A percentile compares a stretch with the other conserved stretches of the same genome.
phyloP scores from a whole-genome alignment of 1,140 invertebrate genomes.

The Carposina sasakii region DNA sequence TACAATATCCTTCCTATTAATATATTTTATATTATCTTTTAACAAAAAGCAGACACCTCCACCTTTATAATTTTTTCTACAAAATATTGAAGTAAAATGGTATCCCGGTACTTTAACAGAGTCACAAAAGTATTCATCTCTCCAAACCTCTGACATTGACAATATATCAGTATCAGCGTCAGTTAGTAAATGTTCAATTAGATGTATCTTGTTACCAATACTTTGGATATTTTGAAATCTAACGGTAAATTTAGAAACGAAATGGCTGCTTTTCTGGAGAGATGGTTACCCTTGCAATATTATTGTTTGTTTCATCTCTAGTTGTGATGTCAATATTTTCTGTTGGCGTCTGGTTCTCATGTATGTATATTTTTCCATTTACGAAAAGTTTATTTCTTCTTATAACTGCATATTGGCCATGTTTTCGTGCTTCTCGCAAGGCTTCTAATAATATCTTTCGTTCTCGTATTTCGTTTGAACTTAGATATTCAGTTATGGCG shows the following conservation, averaged over 20 bases:
- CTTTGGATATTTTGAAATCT: too few relatives aligned
- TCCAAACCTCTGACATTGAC: too few relatives aligned
- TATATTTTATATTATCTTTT: not conserved
- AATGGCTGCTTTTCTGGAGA: not conserved
- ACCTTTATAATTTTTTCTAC: not conserved
- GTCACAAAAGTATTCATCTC: too few relatives aligned
- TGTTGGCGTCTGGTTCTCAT: too few relatives aligned
- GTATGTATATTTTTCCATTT: not conserved
- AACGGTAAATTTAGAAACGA: too few relatives aligned
- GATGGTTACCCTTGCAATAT: not conserved
- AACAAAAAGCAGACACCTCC: not conserved
- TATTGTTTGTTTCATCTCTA: too few relatives aligned
- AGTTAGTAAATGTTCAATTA: too few relatives aligned
- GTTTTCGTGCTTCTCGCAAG: not conserved
- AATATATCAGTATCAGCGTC: too few relatives aligned
- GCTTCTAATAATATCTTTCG: not conserved
- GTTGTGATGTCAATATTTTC: too few relatives aligned
- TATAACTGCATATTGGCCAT: not conserved
- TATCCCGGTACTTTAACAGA: too few relatives aligned
- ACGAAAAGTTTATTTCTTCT: not conserved
- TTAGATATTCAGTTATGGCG: constrained; percentile 10
- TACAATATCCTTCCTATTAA: not conserved
- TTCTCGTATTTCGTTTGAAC: not conserved
- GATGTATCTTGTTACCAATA: too few relatives aligned
- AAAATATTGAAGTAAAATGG: not conserved